phyloP scores from a whole-genome alignment of 1,140 invertebrate genomes.

The Aphelinus certus region DNA sequence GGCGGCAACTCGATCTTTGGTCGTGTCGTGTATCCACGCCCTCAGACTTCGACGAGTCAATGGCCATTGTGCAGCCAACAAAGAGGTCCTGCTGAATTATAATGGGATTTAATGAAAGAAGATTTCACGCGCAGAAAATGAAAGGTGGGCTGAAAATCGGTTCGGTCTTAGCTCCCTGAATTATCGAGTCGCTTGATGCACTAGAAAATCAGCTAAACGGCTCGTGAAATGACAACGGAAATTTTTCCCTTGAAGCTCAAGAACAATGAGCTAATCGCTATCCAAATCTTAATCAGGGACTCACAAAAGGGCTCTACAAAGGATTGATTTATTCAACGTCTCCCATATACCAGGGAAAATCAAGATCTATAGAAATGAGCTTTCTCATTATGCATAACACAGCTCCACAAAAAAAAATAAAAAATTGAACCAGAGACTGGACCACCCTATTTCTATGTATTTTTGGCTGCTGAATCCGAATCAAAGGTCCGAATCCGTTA shows the following conservation, averaged over 20 bases:
- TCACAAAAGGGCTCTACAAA: too few relatives aligned
- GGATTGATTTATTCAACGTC: too few relatives aligned
- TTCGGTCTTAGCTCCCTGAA: conserved; percentile 49
- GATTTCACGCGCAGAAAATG: conserved; percentile 39
- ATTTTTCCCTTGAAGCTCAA: background rate
- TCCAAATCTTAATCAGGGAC: background rate
- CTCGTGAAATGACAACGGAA: conserved; percentile 41
- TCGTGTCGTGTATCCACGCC: conserved; percentile 54
- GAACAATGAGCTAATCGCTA: conserved; percentile 1
- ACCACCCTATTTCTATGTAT: too few relatives aligned
- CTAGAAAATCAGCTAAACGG: conserved; percentile 49
- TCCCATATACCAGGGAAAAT: too few relatives aligned
- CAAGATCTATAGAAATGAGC: too few relatives aligned
- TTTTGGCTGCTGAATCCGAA: too few relatives aligned
- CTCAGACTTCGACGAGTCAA: conserved; percentile 49
- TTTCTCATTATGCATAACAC: too few relatives aligned
- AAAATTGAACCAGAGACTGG: too few relatives aligned
- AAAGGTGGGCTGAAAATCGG: conserved; percentile 18
- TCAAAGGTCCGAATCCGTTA: too few relatives aligned
- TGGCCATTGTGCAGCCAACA: conserved; percentile 58
- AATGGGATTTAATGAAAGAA: conserved; percentile 58
- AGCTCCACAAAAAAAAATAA: too few relatives aligned
- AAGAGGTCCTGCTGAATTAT: conserved; percentile 53
- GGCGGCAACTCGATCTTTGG: conserved; percentile 51
- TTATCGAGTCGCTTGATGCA: conserved; percentile 46